Evolutionary conservation across 2,797 vertebrate genomes (phyloP).

Genomic region (Chrysolophus pictus): DNA sequence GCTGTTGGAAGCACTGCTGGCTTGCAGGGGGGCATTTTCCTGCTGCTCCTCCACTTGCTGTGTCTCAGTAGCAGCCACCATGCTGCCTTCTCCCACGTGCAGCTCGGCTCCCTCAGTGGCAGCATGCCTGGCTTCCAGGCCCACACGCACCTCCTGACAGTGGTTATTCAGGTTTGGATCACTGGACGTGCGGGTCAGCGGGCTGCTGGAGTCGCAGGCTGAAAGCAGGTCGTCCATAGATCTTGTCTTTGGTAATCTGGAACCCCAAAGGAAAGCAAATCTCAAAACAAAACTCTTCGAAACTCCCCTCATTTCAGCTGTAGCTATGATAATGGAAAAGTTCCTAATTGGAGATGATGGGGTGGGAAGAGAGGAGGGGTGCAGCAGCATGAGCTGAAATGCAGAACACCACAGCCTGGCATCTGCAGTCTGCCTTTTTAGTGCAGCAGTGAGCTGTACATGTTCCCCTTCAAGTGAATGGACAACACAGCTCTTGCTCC

Average conservation of each 20-base stretch:
- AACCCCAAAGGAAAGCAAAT: slow-evolving; percentile 26
- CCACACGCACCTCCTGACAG: slow-evolving; percentile 87
- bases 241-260: slow-evolving; percentile 96
- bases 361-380: not conserved
- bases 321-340: not conserved
- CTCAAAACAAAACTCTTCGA: not conserved
- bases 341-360: not conserved
- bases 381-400: not conserved
- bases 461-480: not conserved
- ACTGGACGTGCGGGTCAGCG: slow-evolving; percentile 95
- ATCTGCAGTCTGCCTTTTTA: not conserved
- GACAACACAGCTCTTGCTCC: not conserved
- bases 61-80: not conserved
- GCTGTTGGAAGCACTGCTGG: not conserved
- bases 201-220: slow-evolving; percentile 90
- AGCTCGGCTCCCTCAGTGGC: slow-evolving; percentile 65
- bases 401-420: rapidly evolving
- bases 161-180: slow-evolving; percentile 98
- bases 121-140: slow-evolving; percentile 80
- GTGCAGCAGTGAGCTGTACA: not conserved
- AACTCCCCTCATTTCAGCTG: not conserved
- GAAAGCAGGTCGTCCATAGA: slow-evolving; percentile 97
- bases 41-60: slow-evolving; percentile 4
- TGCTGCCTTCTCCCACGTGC: not conserved
- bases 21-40: slow-evolving; percentile 3